Evolutionary conservation across 2,113 vertebrate species (phyloP).

Genomic region (Taurulus bubalis): DNA sequence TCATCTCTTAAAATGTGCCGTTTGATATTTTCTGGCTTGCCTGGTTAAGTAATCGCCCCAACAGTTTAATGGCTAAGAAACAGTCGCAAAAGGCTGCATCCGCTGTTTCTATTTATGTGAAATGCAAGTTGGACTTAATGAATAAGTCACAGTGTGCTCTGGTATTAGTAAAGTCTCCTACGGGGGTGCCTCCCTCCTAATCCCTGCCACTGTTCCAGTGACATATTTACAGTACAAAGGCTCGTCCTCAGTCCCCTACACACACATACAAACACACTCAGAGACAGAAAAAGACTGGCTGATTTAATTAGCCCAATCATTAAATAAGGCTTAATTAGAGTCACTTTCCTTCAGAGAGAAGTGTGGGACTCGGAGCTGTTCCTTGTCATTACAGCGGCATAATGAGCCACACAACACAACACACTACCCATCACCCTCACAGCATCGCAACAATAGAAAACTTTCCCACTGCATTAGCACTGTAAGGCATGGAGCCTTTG

Average conservation of each 20-base stretch:
- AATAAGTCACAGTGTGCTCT: conserved; percentile 19
- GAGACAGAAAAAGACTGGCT: conserved; percentile 71
- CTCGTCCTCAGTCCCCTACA: conserved; percentile 68
- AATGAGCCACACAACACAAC: conserved; percentile 76
- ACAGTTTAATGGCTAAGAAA: conserved; percentile 20
- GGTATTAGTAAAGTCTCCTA: conserved; percentile 34
- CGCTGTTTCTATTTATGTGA: conserved; percentile 49
- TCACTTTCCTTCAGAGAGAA: conserved; percentile 79
- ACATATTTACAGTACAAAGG: conserved; percentile 80
- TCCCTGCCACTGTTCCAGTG: conserved; percentile 57
- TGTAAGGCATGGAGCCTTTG: conserved; percentile 36
- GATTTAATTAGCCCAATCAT: conserved; percentile 84
- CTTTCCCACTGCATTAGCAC: conserved; percentile 47
- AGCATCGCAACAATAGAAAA: conserved; percentile 67
- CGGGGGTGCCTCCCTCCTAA: conserved; percentile 19
- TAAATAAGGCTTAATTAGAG: conserved; percentile 83
- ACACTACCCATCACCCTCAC: conserved; percentile 39
- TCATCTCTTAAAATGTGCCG: neutral
- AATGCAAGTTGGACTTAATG: conserved; percentile 28
- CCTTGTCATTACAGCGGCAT: conserved; percentile 78
- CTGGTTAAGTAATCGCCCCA: conserved; percentile 21
- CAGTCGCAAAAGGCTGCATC: conserved; percentile 9
- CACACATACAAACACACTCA: conserved; percentile 62
- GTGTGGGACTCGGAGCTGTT: conserved; percentile 72
- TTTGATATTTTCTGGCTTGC: neutral